phyloP scores from a whole-genome alignment of 2,888 invertebrate genomes.

The Clivina fossor region DNA sequence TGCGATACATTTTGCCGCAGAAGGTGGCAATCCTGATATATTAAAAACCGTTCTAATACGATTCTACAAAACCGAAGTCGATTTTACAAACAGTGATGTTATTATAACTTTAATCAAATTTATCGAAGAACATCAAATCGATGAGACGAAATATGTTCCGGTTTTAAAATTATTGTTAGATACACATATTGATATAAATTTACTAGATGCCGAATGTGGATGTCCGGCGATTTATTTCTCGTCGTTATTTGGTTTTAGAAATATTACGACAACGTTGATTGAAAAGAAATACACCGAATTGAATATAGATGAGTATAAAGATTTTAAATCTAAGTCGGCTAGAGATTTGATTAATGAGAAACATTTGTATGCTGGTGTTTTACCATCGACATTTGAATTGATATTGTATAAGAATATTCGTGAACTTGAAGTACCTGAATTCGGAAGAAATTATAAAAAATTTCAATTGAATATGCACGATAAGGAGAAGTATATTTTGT shows the following conservation, averaged over 20 bases:
- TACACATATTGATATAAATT: constrained; percentile 59
- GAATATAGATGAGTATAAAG: constrained; percentile 24
- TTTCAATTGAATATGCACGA: too few species aligned
- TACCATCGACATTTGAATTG: constrained; percentile 38
- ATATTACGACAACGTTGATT: constrained; percentile 58
- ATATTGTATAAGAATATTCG: constrained; percentile 21
- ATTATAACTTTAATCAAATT: constrained; percentile 18
- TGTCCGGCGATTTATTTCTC: constrained; percentile 63
- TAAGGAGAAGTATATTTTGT: too few species aligned
- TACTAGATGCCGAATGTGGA: constrained; percentile 56
- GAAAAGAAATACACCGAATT: constrained; percentile 47
- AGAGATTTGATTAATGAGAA: constrained; percentile 58
- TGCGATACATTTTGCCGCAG: constrained; percentile 68
- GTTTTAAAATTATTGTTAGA: constrained; percentile 60
- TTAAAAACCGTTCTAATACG: constrained; percentile 56
- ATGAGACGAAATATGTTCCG: constrained; percentile 11
- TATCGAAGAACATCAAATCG: constrained; percentile 1
- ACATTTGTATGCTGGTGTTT: constrained; percentile 42
- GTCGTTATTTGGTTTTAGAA: constrained; percentile 59
- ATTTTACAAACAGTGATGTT: constrained; percentile 14
- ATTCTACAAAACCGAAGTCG: constrained; percentile 35
- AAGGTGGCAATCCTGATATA: constrained; percentile 54
- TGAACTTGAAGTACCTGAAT: constrained; percentile 3
- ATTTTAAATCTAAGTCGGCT: constrained; percentile 56
- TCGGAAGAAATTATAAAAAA: constrained; percentile 6